These are phyloP conservation scores for Oreohelix idahoensis DNA, from an alignment of 1,140 invertebrate genomes.

Conservation along the genomic window DNA sequence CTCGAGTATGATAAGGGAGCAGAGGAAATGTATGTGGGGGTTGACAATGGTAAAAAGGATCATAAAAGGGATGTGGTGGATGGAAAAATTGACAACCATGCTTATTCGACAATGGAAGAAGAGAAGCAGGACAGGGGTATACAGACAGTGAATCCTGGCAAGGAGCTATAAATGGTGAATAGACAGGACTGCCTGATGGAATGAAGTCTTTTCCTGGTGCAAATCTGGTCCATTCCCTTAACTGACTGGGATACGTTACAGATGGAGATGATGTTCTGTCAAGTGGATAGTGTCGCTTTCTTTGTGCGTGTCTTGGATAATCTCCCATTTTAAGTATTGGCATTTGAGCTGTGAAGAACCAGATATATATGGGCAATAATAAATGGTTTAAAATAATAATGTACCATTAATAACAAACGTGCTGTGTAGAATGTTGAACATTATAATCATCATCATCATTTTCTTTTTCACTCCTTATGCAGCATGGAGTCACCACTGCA, in stretches of 20 bases:
- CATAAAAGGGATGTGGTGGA: background rate
- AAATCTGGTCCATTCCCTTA: background rate
- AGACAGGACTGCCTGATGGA: background rate
- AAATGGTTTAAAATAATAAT: too few species aligned
- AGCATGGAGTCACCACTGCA: too few species aligned
- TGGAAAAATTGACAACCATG: background rate
- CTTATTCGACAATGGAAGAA: background rate
- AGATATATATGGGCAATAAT: too few species aligned
- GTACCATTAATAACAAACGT: too few species aligned
- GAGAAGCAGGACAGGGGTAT: background rate
- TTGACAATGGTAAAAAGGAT: background rate
- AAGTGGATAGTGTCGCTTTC: background rate
- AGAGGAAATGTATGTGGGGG: background rate
- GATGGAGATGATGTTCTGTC: background rate
- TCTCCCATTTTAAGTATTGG: background rate
- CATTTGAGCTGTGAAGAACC: background rate
- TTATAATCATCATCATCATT: too few species aligned
- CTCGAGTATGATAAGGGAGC: background rate
- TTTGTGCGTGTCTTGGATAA: background rate
- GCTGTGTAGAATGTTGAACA: too few species aligned
- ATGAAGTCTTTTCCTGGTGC: background rate
- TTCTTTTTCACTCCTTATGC: too few species aligned
- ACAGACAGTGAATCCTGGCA: background rate
- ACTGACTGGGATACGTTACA: background rate
- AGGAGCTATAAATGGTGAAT: background rate